Conservation (phyloP, 2,797 vertebrate species). For the Ambastaia sidthimunki region DNA sequence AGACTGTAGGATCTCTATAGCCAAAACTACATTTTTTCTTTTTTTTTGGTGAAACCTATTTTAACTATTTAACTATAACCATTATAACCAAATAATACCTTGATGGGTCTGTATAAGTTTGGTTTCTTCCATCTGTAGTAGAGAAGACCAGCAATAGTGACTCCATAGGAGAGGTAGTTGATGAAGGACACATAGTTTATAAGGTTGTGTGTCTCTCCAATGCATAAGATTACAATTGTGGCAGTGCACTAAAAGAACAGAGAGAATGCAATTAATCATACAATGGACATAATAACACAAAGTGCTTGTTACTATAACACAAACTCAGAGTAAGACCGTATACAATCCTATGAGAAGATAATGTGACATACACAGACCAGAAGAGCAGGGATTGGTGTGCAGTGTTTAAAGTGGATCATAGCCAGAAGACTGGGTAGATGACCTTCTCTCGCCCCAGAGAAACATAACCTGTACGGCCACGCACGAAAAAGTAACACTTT, state of each 20-base stretch:
- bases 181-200: constrained; percentile 99
- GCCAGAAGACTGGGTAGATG: constrained; percentile 92
- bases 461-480: constrained; percentile 87
- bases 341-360: neutral
- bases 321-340: neutral
- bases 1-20: too few relatives aligned
- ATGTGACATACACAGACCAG: constrained; percentile 88
- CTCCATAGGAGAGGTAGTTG: constrained; percentile 97
- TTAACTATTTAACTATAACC: too few relatives aligned
- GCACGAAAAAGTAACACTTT: too few relatives aligned
- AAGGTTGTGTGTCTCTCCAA: constrained; percentile 95
- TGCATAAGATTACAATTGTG: constrained; percentile 91
- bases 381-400: constrained; percentile 93
- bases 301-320: neutral
- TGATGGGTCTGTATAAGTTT: constrained; percentile 91
- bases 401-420: constrained; percentile 92
- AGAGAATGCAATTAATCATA: neutral
- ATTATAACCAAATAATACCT: constrained; percentile 76
- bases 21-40: too few relatives aligned
- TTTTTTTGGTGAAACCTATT: too few relatives aligned
- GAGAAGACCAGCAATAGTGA: constrained; percentile 92
- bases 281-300: neutral
- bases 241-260: constrained; percentile 82
- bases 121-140: constrained; percentile 93
- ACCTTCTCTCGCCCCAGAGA: constrained; percentile 94